phyloP scores from a whole-genome alignment of 23 tunicate species.

The Clavelina lepadiformis region DNA sequence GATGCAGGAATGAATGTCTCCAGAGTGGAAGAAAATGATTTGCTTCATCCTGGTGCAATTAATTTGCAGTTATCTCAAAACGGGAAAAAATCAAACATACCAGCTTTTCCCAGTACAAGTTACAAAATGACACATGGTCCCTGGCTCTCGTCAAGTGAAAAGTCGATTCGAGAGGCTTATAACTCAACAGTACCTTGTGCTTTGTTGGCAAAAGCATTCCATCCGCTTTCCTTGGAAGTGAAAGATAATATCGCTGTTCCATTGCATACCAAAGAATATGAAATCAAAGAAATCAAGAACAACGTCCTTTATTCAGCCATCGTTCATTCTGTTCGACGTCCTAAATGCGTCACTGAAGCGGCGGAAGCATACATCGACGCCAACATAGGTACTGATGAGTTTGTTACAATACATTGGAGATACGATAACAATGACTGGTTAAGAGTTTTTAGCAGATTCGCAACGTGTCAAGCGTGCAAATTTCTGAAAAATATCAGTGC shows the following conservation, averaged over 20 bases:
- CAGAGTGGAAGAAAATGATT: neutral
- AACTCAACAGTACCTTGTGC: slow-evolving; percentile 18
- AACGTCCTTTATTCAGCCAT: slow-evolving; percentile 25
- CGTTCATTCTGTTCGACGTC: slow-evolving; percentile 17
- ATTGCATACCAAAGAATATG: neutral
- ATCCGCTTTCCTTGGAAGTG: neutral
- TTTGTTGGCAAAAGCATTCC: slow-evolving; percentile 4
- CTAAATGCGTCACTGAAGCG: slow-evolving; percentile 14
- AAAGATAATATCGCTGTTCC: slow-evolving; percentile 11
- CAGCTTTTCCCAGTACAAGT: slow-evolving; percentile 10
- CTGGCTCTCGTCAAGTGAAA: neutral
- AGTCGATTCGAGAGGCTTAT: slow-evolving; percentile 15
- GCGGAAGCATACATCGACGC: slow-evolving; percentile 7
- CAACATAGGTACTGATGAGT: neutral
- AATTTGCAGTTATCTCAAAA: slow-evolving; percentile 5
- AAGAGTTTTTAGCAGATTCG: neutral
- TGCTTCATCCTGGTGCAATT: neutral
- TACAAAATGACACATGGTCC: slow-evolving; percentile 1
- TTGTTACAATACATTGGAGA: slow-evolving; percentile 40
- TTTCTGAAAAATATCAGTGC: neutral
- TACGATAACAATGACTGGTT: slow-evolving; percentile 30
- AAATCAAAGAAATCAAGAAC: neutral
- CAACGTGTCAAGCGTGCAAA: neutral
- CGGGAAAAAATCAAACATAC: neutral
- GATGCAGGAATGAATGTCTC: slow-evolving; percentile 5